Percentiles rank a stretch among this genome's conserved stretches.
These are phyloP conservation scores for Progne subis DNA, from an alignment of 2,113 vertebrate species.

Conservation along the genomic window DNA sequence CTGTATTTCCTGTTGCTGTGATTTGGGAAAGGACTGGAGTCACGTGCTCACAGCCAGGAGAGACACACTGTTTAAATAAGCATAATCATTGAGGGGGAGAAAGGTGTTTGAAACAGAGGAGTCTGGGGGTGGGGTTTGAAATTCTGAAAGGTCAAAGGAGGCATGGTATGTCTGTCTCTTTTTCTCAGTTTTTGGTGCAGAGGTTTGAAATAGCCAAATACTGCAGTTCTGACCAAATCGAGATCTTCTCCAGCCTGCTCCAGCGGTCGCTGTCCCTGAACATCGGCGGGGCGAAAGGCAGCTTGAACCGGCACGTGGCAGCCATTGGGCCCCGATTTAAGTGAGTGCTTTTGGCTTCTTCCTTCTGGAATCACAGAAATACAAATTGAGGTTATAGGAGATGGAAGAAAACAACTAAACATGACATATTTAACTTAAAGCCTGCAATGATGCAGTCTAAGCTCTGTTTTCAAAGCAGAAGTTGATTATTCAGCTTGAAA, in stretches of 20 bases:
- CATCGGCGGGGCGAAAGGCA: constrained; percentile 87
- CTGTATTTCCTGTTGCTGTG: background rate
- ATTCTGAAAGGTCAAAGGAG: background rate
- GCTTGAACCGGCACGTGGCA: constrained; percentile 90
- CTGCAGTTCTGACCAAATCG: constrained; percentile 95
- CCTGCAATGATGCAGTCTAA: background rate
- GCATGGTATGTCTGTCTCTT: background rate
- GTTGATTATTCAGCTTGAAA: background rate
- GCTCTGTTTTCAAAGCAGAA: background rate
- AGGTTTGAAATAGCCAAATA: constrained; percentile 98
- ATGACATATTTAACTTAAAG: background rate
- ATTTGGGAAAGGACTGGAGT: background rate
- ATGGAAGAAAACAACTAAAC: background rate
- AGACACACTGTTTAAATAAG: background rate
- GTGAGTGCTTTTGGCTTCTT: constrained; percentile 62
- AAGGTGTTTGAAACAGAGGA: background rate
- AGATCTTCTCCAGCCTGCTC: constrained; percentile 91
- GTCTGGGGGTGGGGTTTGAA: background rate
- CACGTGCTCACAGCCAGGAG: background rate
- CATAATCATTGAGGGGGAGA: background rate
- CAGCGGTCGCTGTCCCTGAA: constrained; percentile 90
- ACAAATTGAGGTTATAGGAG: background rate
- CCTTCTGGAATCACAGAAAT: background rate
- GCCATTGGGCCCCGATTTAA: constrained; percentile 93
- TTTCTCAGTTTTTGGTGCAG: constrained; percentile 89